These are phyloP conservation scores for Tachysurus fulvidraco DNA, from an alignment of 2,113 vertebrate species.

Conservation along the genomic window DNA sequence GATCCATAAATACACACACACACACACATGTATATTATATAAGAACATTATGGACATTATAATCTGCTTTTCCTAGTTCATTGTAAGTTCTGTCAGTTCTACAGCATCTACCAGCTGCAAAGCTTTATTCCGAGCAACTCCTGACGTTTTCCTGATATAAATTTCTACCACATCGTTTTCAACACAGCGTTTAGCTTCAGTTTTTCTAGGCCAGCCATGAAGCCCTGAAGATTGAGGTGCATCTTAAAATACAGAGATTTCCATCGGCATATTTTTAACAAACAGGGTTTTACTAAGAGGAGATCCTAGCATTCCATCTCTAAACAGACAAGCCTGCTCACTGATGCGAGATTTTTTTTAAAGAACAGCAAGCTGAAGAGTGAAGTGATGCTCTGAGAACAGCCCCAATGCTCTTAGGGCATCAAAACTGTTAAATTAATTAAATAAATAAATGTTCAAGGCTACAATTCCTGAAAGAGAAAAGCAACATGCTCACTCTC, in stretches of 20 bases:
- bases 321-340: neutral
- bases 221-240: neutral
- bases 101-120: neutral
- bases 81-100: neutral
- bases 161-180: too few relatives aligned
- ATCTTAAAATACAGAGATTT: neutral
- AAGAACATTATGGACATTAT: neutral
- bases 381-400: neutral
- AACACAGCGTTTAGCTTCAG: too few relatives aligned
- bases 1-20: too few relatives aligned
- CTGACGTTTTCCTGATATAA: neutral
- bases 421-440: too few relatives aligned
- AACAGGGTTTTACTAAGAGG: neutral
- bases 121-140: neutral
- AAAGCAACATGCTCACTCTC: neutral
- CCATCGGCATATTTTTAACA: neutral
- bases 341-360: too few relatives aligned
- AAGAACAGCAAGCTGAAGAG: too few relatives aligned
- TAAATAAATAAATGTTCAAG: too few relatives aligned
- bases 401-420: neutral
- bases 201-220: too few relatives aligned
- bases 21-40: too few relatives aligned
- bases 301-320: neutral
- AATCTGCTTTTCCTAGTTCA: neutral
- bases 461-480: neutral